A percentile compares a stretch with the other conserved stretches of the same genome.
phyloP scores from a whole-genome alignment of 30 jellyfish, hydroid and myxozoan genomes.

The Phacellophora camtschatica region DNA sequence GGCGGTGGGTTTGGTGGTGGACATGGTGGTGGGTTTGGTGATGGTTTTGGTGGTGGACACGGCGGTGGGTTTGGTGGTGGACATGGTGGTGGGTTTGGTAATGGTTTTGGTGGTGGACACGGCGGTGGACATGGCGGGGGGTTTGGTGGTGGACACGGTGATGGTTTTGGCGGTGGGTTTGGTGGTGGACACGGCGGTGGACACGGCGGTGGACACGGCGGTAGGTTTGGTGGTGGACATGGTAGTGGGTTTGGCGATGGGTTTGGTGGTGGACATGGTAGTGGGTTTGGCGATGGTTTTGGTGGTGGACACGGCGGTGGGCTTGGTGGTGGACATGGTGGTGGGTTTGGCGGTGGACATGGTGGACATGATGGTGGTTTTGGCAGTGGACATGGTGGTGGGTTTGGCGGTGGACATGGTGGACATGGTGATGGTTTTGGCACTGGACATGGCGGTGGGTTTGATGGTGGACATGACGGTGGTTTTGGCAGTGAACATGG shows the following conservation, averaged over 20 bases:
- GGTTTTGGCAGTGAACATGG: slow-evolving; percentile 12
- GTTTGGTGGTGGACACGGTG: slow-evolving; percentile 2
- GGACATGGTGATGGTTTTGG: slow-evolving; percentile 45
- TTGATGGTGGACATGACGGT: slow-evolving; percentile 23
- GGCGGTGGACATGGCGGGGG: slow-evolving; percentile 20
- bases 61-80: slow-evolving; percentile 48
- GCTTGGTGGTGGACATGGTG: background rate
- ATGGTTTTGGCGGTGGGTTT: slow-evolving; percentile 15
- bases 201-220: slow-evolving; percentile 5
- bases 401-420: slow-evolving; percentile 29
- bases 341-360: slow-evolving; percentile 40
- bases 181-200: slow-evolving; percentile 35
- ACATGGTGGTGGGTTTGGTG: slow-evolving; percentile 46
- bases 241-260: slow-evolving; percentile 10
- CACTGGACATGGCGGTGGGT: slow-evolving; percentile 11
- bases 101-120: slow-evolving; percentile 14
- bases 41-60: slow-evolving; percentile 26
- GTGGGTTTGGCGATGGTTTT: slow-evolving; percentile 25
- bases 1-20: slow-evolving; percentile 43
- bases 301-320: slow-evolving; percentile 16
- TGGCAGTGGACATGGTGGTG: slow-evolving; percentile 33
- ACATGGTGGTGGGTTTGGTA: slow-evolving; percentile 40
- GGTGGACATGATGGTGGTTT: slow-evolving; percentile 15
- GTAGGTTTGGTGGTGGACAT: slow-evolving; percentile 40
- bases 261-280: slow-evolving; percentile 3